phyloP scores from a whole-genome alignment of 2,888 invertebrate genomes.

The Timandra comae region DNA sequence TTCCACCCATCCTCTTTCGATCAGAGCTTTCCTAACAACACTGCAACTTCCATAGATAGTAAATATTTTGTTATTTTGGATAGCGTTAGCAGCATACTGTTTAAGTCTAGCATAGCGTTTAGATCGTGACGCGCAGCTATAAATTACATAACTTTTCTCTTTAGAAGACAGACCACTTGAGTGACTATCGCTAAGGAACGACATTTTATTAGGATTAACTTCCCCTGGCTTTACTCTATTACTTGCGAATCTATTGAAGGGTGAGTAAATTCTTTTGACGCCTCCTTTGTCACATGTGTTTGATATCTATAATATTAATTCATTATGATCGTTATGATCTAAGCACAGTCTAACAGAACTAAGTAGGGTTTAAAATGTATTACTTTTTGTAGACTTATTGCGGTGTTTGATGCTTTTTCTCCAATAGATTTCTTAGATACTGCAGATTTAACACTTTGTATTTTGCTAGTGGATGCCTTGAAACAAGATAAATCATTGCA shows the following conservation, averaged over 20 bases:
- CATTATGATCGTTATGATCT: too few species aligned
- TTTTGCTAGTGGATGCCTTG: too few species aligned
- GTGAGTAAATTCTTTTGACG: conserved; percentile 29
- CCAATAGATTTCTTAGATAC: too few species aligned
- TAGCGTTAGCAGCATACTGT: conserved; percentile 63
- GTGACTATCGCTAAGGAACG: conserved; percentile 21
- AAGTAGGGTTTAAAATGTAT: too few species aligned
- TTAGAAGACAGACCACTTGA: conserved; percentile 46
- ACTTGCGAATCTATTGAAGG: conserved; percentile 32
- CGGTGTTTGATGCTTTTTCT: too few species aligned
- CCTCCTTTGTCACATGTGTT: conserved; percentile 26
- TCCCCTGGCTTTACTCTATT: conserved; percentile 13
- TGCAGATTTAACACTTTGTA: too few species aligned
- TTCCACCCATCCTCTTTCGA: conserved; percentile 84
- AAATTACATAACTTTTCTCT: conserved; percentile 54
- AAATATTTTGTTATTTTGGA: conserved; percentile 71
- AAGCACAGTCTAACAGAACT: too few species aligned
- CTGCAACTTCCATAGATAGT: conserved; percentile 70
- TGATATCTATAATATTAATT: conserved; percentile 6
- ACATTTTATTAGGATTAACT: conserved; percentile 13
- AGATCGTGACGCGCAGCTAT: conserved; percentile 45
- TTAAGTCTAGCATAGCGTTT: conserved; percentile 50
- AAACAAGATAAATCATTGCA: too few species aligned
- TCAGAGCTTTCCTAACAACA: conserved; percentile 75
- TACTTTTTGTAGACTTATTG: too few species aligned